Percentiles rank a stretch among this genome's conserved stretches.
phyloP scores from a whole-genome alignment of 2,113 vertebrate species.

The Casuarius casuarius region DNA sequence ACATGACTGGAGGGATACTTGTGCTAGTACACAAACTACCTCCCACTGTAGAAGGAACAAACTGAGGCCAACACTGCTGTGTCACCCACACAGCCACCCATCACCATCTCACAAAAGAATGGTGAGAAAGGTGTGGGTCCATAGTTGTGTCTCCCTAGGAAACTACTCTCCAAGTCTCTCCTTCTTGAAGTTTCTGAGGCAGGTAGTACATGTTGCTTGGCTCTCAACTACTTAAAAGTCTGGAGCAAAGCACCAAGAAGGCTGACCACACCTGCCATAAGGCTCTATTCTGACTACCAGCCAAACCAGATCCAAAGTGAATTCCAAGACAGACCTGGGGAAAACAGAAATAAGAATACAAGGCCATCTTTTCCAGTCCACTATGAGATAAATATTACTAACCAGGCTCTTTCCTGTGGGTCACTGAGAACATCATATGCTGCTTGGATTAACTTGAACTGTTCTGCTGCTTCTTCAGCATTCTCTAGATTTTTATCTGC shows the following conservation, averaged over 20 bases:
- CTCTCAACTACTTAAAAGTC: background rate
- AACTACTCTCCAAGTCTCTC: background rate
- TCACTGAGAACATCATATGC: constrained; percentile 96
- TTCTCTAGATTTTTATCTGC: constrained; percentile 97
- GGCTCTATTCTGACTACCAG: fast-evolving
- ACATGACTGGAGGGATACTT: too few relatives aligned
- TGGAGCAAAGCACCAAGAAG: background rate
- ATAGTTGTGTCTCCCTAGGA: fast-evolving
- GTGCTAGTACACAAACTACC: fast-evolving
- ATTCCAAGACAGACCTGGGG: background rate
- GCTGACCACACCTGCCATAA: background rate
- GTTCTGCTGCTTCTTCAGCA: constrained; percentile 89
- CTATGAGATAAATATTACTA: background rate
- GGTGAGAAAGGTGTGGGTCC: fast-evolving
- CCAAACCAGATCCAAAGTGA: too few relatives aligned
- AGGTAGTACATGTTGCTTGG: fast-evolving
- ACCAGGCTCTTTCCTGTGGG: constrained; percentile 96
- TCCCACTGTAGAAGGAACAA: background rate
- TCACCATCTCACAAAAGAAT: fast-evolving
- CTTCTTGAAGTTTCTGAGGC: background rate
- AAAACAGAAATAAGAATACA: fast-evolving
- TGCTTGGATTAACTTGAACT: constrained; percentile 96
- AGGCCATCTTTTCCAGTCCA: background rate
- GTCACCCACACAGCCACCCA: too few relatives aligned
- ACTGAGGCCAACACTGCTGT: fast-evolving